Base-by-base conservation (phyloP, 2,888 invertebrate species). In the Matsumyia berberina region DNA sequence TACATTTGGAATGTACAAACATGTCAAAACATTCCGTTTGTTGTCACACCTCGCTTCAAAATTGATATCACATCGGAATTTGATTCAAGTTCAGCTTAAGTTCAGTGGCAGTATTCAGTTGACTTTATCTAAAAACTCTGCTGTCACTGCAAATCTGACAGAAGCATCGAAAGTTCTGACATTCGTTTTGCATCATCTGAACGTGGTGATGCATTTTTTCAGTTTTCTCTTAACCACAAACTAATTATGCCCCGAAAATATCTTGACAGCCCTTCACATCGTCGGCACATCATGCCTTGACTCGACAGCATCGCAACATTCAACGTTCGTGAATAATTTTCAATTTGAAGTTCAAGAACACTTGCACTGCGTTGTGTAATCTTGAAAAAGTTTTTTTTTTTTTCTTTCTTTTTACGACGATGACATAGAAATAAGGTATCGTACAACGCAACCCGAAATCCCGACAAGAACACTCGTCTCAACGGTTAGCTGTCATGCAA, bases 401-500 rank as follows among this genome's bases (percentile, higher is more conserved):
- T 39, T 3, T 39, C 0, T 39, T 3, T 44, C 17, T 17, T 1
- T 17, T 17, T 9, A n/a, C 39, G 39, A 12, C 2, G 37, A 42
- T 5, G 9, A 46, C 46, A 46, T 19, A 9, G 46, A 19, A 19
- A 46, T 57, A 46, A 57, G 42, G 58, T 29, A 29, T 15, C 42
- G 9, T 29, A 6, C 24, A 6, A 9, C 64, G 35, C 19, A 19
- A 19, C 58, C 24, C 49, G 29, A 58, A 58, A 58, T 58, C 58
- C 37, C 42, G 17, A 12, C 12, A 17, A 4, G n/a, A 24, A 24
- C 57, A 46, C 12, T 4, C 24, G 24, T 24, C 24, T 24, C 24
- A 42, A 33, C 33, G 35, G 46, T 24, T 31, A 19, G 9, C 49
- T 60, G 49, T 72, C 72, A 60, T 37, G 29, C 19, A 39, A 29